phyloP scores from a whole-genome alignment of 2,888 invertebrate species.

The Heliconius charithonia region DNA sequence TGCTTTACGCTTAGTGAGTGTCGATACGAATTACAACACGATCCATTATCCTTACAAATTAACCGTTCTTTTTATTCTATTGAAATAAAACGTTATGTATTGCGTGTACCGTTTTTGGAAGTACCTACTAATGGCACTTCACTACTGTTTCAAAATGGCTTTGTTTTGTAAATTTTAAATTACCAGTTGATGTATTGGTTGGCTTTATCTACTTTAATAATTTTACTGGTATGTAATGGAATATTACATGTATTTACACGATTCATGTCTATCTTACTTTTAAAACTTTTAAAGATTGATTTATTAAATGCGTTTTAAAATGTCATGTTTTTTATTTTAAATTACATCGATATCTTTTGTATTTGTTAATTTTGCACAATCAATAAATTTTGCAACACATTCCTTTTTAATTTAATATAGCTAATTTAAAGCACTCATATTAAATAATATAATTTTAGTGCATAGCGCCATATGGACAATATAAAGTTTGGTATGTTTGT shows the following conservation, averaged over 20 bases:
- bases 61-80: constrained; percentile 24
- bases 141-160: constrained; percentile 39
- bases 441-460: neutral
- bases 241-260: neutral
- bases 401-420: neutral
- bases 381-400: neutral
- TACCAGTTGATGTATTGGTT: neutral
- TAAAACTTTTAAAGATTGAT: neutral
- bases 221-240: neutral
- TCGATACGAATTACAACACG: constrained; percentile 20
- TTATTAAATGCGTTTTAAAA: neutral
- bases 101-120: constrained; percentile 38
- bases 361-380: neutral
- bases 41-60: constrained; percentile 26
- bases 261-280: neutral
- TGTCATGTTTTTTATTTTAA: neutral
- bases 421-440: neutral
- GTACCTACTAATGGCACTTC: constrained; percentile 37
- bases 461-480: neutral
- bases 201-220: neutral
- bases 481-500: constrained; percentile 22
- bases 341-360: neutral
- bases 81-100: constrained; percentile 42
- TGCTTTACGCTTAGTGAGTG: constrained; percentile 3
- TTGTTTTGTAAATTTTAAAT: constrained; percentile 38